These are phyloP conservation scores for Mesoclemmys tuberculata DNA, from an alignment of 2,113 vertebrate genomes.

Conservation along the genomic window DNA sequence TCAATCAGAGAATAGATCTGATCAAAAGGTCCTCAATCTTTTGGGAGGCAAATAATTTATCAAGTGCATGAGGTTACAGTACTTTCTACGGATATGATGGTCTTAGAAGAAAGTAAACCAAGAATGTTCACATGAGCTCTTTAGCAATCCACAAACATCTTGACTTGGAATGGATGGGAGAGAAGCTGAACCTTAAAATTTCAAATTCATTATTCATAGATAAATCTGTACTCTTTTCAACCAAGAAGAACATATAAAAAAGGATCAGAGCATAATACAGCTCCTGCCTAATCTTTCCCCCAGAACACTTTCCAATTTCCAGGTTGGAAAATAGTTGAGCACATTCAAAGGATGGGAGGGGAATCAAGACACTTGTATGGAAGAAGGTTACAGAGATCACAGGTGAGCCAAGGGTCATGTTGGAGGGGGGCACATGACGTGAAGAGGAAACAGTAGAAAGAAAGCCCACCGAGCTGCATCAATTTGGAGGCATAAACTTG, in stretches of 20 bases:
- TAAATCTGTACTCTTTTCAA: not conserved
- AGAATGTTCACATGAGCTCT: not conserved
- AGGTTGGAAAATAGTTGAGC: not conserved
- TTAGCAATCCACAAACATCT: not conserved
- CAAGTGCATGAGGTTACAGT: too few relatives aligned
- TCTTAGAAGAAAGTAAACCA: not conserved
- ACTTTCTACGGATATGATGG: too few relatives aligned
- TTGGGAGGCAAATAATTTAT: not conserved
- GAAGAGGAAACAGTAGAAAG: not conserved
- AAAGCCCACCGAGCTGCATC: fast-evolving
- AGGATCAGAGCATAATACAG: not conserved
- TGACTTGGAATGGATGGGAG: not conserved
- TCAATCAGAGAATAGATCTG: not conserved
- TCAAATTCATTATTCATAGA: not conserved
- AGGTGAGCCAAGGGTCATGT: not conserved
- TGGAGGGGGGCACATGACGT: not conserved
- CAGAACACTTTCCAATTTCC: not conserved
- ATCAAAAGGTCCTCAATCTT: not conserved
- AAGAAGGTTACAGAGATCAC: not conserved
- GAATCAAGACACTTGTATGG: not conserved
- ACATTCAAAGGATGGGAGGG: not conserved
- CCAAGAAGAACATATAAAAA: not conserved
- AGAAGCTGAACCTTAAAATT: not conserved
- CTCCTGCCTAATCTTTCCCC: not conserved
- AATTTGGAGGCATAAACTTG: not conserved